Evolutionary conservation across 1,140 invertebrate species (phyloP).

Genomic region (Antheraea pernyi): DNA sequence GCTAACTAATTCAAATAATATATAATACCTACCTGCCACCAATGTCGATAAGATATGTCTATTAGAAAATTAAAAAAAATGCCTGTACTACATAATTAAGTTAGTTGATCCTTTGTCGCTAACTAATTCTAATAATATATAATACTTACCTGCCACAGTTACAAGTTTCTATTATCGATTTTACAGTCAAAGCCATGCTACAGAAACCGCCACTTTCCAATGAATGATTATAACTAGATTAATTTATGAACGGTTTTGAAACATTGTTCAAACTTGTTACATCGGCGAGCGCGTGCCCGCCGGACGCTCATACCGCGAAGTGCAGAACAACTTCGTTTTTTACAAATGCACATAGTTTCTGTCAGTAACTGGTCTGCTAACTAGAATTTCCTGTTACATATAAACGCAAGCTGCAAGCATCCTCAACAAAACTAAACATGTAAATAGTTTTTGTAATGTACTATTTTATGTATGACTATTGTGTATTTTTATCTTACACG

Average conservation of each 20-base stretch:
- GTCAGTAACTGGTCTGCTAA: slow-evolving; percentile 17
- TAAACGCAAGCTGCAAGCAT: slow-evolving; percentile 10
- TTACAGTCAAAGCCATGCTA: slow-evolving; percentile 69
- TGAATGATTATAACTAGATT: slow-evolving; percentile 40
- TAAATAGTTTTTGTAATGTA: too few relatives aligned
- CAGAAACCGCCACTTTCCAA: slow-evolving; percentile 31
- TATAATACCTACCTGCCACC: slow-evolving; percentile 41
- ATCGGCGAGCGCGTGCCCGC: background rate
- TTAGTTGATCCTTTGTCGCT: too few relatives aligned
- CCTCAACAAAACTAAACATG: background rate
- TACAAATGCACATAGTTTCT: slow-evolving; percentile 9
- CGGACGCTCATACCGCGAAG: slow-evolving; percentile 4
- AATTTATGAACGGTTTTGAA: slow-evolving; percentile 29
- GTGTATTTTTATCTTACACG: too few relatives aligned
- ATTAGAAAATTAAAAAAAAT: too few relatives aligned
- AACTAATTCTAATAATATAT: background rate
- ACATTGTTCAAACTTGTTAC: slow-evolving; percentile 24
- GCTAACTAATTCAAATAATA: background rate
- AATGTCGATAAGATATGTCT: too few relatives aligned
- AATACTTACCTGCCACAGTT: slow-evolving; percentile 57
- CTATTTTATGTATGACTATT: too few relatives aligned
- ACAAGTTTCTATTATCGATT: slow-evolving; percentile 57
- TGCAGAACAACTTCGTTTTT: slow-evolving; percentile 1
- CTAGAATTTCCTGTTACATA: slow-evolving; percentile 23
- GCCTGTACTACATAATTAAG: too few relatives aligned